Evolutionary conservation across 2,888 invertebrate genomes (phyloP), one percentile per base, ranked within the genome.

Genomic region (Sarcophaga caerulescens): DNA sequence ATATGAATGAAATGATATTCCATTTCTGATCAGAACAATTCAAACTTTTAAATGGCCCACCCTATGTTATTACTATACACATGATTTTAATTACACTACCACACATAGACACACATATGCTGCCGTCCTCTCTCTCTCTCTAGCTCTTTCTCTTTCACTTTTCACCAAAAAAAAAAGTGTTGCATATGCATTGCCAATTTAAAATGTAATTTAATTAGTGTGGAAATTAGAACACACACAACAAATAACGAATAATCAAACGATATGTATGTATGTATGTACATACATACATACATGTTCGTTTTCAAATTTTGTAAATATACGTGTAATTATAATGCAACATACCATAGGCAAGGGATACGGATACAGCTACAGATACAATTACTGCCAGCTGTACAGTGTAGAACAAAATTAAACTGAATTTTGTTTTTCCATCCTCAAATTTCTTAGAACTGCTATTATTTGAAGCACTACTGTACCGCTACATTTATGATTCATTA

Each of bases 161-260:
- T 17, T 2, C 14, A 14, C 1, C 1, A 47, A 52, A 52, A 52
- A 35, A 35, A 1, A 2, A 10, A n/a, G n/a, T n/a, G 35, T 35
- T 35, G 35, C 47, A 47, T 47, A 47, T 14, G 47, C 52, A 14
- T 14, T 17, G 12, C 4, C 52, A 52, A 65, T 84, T 85, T 60
- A 70, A 83, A 83, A 81, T 71, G 76, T 62, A 69, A 83, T 80
- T 85, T 83, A 83, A 85, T 83, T 69, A 83, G 47, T 68, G 73
- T 83, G 78, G 79, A 79, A 79, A 84, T 79, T 78, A 70, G 83
- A 75, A n/a, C 73, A 69, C 45, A 45, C 45, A 45, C 35, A 60
- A 10, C 4, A 70, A 70, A 63, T 52, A 52, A 8, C 35, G 35
- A 35, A 6, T 35, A 35, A 35, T 35, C 35, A 35, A 35, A 35